Conservation (phyloP, 64 coral and sea anemone genomes). For the Cladopsammia gracilis region DNA sequence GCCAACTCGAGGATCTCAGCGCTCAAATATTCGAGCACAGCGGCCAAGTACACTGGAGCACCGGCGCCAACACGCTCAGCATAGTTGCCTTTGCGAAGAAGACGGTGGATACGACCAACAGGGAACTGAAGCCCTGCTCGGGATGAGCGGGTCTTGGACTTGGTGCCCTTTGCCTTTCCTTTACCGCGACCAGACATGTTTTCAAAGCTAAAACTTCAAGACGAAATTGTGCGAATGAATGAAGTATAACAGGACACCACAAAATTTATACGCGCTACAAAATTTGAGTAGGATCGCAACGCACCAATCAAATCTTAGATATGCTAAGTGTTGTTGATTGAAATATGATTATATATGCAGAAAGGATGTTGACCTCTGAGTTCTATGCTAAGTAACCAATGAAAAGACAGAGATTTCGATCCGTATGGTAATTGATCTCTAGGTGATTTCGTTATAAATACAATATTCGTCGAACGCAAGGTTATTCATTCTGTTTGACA, state of each 20-base stretch:
- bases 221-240: not conserved
- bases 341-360: no score
- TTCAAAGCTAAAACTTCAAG: not conserved
- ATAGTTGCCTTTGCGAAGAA: slow-evolving; percentile 16
- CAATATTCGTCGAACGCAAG: not conserved
- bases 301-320: not conserved
- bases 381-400: not conserved
- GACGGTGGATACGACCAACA: slow-evolving; percentile 15
- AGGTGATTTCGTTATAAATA: not conserved
- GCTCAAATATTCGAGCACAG: no score
- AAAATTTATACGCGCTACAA: not conserved
- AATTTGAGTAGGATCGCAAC: not conserved
- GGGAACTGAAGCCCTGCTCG: slow-evolving; percentile 14
- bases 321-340: not conserved
- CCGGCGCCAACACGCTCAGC: no score
- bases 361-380: no score
- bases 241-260: not conserved
- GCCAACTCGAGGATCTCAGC: no score
- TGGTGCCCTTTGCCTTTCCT: slow-evolving; percentile 43
- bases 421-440: not conserved
- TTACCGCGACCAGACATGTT: slow-evolving; percentile 41
- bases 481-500: no score
- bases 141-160: not conserved
- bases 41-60: no score
- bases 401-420: not conserved